A percentile compares a stretch with the other conserved stretches of the same genome.
Evolutionary conservation across 2,888 invertebrate species (phyloP).

Genomic region (Drymonia ruficornis): DNA sequence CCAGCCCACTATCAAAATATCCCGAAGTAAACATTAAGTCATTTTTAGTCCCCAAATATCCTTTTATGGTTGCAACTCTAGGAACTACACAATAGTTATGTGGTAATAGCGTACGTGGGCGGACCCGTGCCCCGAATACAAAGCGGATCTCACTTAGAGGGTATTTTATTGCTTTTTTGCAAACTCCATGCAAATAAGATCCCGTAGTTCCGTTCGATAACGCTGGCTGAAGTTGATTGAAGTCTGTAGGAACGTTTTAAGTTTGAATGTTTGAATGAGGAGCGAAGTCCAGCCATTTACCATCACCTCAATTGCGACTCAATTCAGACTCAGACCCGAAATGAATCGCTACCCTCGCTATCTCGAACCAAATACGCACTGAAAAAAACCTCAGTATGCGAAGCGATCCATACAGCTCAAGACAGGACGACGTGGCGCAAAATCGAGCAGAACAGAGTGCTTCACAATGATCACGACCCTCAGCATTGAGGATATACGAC

Average conservation of each 20-base stretch:
- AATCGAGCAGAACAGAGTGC: too few relatives aligned
- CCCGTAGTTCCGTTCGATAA: background rate
- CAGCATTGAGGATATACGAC: too few relatives aligned
- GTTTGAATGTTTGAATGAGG: too few relatives aligned
- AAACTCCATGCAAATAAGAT: constrained; percentile 2
- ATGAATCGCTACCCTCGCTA: too few relatives aligned
- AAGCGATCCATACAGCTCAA: too few relatives aligned
- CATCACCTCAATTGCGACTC: too few relatives aligned
- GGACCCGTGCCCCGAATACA: background rate
- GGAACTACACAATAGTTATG: constrained; percentile 1
- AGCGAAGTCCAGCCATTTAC: too few relatives aligned
- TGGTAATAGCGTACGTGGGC: background rate
- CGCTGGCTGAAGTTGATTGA: background rate
- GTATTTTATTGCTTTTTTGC: constrained; percentile 2
- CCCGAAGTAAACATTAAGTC: background rate
- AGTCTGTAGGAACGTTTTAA: background rate
- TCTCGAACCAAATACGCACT: too few relatives aligned
- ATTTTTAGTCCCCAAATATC: background rate
- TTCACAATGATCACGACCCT: too few relatives aligned
- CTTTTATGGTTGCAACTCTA: background rate
- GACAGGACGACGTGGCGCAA: too few relatives aligned
- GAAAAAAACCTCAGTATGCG: too few relatives aligned
- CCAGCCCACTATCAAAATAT: background rate
- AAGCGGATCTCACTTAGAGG: constrained; percentile 4
- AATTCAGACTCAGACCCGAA: too few relatives aligned